Conservation (phyloP, 35 echinoderm and acorn worm species). For the Hemicentrotus pulcherrimus region DNA sequence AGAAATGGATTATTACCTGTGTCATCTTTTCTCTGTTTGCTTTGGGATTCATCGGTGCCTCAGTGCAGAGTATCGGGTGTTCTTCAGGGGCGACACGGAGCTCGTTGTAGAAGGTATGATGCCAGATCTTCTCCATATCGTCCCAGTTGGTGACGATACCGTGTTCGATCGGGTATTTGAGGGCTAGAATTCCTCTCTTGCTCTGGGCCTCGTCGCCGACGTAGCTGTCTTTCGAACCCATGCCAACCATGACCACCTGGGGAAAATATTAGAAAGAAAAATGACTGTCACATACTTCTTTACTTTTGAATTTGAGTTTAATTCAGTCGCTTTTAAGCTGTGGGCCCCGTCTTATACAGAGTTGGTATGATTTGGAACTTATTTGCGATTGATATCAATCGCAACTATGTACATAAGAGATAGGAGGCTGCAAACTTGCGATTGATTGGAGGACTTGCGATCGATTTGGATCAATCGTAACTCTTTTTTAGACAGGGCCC, state of each 20-base stretch:
- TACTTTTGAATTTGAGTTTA: too few relatives aligned
- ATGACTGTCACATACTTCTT: too few relatives aligned
- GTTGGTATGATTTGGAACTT: too few relatives aligned
- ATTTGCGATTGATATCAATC: too few relatives aligned
- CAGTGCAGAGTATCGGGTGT: slow-evolving; percentile 65
- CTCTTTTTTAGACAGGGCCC: too few relatives aligned
- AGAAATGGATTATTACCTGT: slow-evolving; percentile 22
- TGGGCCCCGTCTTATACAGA: too few relatives aligned
- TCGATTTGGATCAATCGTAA: too few relatives aligned
- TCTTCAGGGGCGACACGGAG: slow-evolving; percentile 70
- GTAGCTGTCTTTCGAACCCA: slow-evolving; percentile 77
- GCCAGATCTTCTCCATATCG: slow-evolving; percentile 75
- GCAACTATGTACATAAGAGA: too few relatives aligned
- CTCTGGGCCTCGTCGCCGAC: slow-evolving; percentile 72
- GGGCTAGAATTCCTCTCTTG: slow-evolving; percentile 64
- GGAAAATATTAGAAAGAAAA: too few relatives aligned
- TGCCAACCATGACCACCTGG: slow-evolving; percentile 55
- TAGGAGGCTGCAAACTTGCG: too few relatives aligned
- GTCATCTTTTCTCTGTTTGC: slow-evolving; percentile 77
- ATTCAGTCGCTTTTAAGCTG: too few relatives aligned
- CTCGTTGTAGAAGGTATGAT: slow-evolving; percentile 77
- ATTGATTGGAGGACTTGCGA: too few relatives aligned
- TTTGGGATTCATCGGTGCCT: slow-evolving; percentile 64
- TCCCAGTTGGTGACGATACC: slow-evolving; percentile 74
- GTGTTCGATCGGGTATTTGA: slow-evolving; percentile 75